Evolutionary conservation across 2,113 vertebrate species (phyloP), one percentile per base, ranked within the genome.

Genomic region (Amphilophus citrinellus): DNA sequence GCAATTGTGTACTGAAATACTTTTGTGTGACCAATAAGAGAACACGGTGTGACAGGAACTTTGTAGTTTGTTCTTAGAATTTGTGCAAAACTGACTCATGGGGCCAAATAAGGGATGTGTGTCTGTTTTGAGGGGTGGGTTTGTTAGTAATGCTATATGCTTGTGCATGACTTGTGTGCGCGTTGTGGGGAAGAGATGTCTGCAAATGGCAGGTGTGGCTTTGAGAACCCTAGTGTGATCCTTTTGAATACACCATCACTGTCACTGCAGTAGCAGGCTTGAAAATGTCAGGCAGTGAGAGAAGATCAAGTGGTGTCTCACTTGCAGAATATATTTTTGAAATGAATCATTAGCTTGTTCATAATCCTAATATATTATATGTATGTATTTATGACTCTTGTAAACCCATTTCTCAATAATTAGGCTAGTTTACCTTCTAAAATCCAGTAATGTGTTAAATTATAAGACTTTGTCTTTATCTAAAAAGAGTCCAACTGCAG

Each of bases 11-110:
- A 20, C 75, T 44, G 32, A 80, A 61, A 68, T 59, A 0, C 1
- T 56, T n/a, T 66, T 1, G 3, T 5, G 5, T 82, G 80, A 83
- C 60, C 68, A 81, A 83, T 22, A 79, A 17, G 56, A 62, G 57
- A 78, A 61, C 61, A 77, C 61, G 65, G 11, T 71, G 78, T 88
- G 80, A 84, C 82, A 80, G 89, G 89, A 93, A 94, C 83, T 42
- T 68, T 59, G 77, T 68, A 79, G 84, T 76, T 82, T 77, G 2
- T 92, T 93, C 90, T 92, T 76, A 93, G 87, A 93, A 88, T 82
- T 84, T 81, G 35, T 68, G 27, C 82, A 76, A 93, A 92, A 93
- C 86, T 79, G 4, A 79, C 63, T 83, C 59, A 71, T 39, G 63
- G 60, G 76, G 84, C 82, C 84, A 77, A 35, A n/a, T 80, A 47